Evolutionary conservation across 2,113 vertebrate genomes (phyloP), one percentile per base, ranked within the genome.

Genomic region (Gobiocypris rarus): DNA sequence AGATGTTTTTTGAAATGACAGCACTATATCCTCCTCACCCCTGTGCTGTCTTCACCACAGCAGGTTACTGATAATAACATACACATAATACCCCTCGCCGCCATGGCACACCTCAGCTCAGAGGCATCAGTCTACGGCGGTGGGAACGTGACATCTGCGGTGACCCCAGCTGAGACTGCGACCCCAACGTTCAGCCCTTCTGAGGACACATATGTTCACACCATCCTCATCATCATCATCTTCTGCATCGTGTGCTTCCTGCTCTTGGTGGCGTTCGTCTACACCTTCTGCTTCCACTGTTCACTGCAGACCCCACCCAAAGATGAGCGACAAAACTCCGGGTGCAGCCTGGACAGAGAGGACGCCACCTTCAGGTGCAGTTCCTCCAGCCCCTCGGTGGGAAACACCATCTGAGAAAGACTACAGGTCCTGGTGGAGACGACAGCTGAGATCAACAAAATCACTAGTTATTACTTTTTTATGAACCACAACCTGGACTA

Each of bases 171-270:
- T 45, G 43, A 45, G 43, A 45, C 43, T 45, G 3, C 1, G 13
- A 22, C 14, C 24, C 81, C 87, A 22, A 48, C 79, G 0, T 63
- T 45, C 38, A 74, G 77, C 50, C 89, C 87, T 0, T 75, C 52
- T 69, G 89, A 87, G 15, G 88, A 82, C 14, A 58, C 24, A 28
- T 86, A 90, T 59, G 58, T 88, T 54, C 90, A 93, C 89, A 89
- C 85, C 52, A 84, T 94, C 82, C 65, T 94, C 75, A 91, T 92
- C 17, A 59, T 93, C 14, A 26, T 91, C 56, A 89, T 94, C 54
- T 95, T 94, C 79, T 90, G 89, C 58, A 19, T 87, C 13, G 93
- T 94, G 50, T 94, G 92, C 83, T 61, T 95, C 19, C 91, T 95
- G 71, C 92, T 93, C 10, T 85, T 95, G 22, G 67, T 92, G 65